Base-by-base conservation (phyloP, 2,888 invertebrate species). In the Noctua comes region DNA sequence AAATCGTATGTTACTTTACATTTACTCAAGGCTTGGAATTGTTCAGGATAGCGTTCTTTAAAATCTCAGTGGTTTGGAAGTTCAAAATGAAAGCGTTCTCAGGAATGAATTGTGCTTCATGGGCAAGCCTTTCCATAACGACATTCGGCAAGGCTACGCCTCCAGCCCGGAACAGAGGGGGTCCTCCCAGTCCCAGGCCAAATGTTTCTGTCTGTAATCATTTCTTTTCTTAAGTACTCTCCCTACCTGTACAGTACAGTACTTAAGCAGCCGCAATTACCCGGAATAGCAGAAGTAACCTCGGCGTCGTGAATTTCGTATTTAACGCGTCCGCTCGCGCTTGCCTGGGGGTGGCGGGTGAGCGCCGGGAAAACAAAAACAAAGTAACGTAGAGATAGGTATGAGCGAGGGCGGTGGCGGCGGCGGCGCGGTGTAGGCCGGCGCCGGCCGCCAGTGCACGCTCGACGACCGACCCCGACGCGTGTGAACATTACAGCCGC, bases 401-500 rank as follows among this genome's bases (percentile, higher is more conserved):
- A 89, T 88, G 89, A 88, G 91, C 90, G 89, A 92, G 92, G 93
- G 95, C 93, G 93, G 91, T 91, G 90, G 91, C 66, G 43, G 64
- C 51, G 90, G 87, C 88, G 89, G 86, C 87, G 89, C 86, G 89
- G 86, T 86, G 88, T 84, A 86, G 86, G 85, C 86, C 85, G 88
- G 88, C 83, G 89, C 88, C 90, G 85, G 88, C 80, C 91, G 93
- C 86, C 96, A 96, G 96, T 96, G 88, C 92, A 94, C 94, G 93
- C 91, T 93, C 92, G 93, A 91, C 95, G 80, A 88, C 89, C 94
- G 93, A 93, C 82, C 91, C 91, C 90, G 86, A 85, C 93, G 93
- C 96, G 93, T 96, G 95, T 93, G 86, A 86, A 87, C 83, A 89
- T 85, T 84, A 88, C 83, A 85, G 80, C 84, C 90, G 91, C 91